These are phyloP conservation scores for Schizothorax lantsangensis DNA, from an alignment of 2,797 vertebrate species.

Conservation along the genomic window DNA sequence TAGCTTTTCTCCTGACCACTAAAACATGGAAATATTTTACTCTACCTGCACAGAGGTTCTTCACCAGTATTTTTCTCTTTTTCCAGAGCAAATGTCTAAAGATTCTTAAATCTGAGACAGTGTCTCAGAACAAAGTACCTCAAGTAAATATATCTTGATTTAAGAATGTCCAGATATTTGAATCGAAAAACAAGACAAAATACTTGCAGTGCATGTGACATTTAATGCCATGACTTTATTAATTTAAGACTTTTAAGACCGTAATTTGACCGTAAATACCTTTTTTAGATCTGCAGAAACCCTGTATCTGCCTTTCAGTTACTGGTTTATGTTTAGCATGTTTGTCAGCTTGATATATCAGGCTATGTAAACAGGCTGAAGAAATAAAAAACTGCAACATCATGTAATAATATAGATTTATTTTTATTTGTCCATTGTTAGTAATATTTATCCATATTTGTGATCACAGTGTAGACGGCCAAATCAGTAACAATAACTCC, in stretches of 20 bases:
- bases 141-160: background rate
- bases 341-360: background rate
- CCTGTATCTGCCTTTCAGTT: background rate
- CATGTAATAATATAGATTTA: conserved; percentile 16
- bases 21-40: background rate
- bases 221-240: background rate
- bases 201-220: background rate
- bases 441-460: conserved; percentile 42
- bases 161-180: background rate
- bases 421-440: background rate
- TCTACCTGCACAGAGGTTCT: background rate
- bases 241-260: background rate
- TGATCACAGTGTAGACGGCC: conserved; percentile 56
- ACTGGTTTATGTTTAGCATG: background rate
- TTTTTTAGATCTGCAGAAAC: background rate
- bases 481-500: conserved; percentile 76
- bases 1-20: background rate
- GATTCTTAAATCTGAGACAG: background rate
- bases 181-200: background rate
- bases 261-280: background rate
- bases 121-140: too few relatives aligned
- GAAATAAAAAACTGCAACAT: background rate
- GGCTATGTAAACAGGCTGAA: background rate
- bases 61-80: background rate
- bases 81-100: background rate